Conservation (phyloP, 1,140 invertebrate species). For the Papilio helenus region DNA sequence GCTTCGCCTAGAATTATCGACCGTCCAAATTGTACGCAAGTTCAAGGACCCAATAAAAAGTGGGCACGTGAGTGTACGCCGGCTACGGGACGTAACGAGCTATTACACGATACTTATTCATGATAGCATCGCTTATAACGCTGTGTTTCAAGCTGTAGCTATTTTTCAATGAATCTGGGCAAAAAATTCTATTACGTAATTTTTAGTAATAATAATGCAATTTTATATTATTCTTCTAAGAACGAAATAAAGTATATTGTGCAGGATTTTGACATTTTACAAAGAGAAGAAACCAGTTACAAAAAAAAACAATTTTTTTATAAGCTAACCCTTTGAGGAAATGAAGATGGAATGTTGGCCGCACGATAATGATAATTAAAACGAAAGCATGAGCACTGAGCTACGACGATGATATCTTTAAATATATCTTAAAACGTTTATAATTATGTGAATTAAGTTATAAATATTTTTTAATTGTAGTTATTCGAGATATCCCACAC, state of each 20-base stretch:
- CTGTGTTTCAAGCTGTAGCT: neutral
- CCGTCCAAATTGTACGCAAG: slow-evolving; percentile 72
- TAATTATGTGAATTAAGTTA: slow-evolving; percentile 30
- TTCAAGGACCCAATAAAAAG: slow-evolving; percentile 78
- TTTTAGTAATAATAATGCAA: neutral
- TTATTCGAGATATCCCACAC: slow-evolving; percentile 23
- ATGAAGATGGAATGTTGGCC: neutral
- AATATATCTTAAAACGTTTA: slow-evolving; percentile 8
- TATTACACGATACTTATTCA: slow-evolving; percentile 51
- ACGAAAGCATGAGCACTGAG: slow-evolving; percentile 12
- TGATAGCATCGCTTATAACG: slow-evolving; percentile 40
- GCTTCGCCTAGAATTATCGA: slow-evolving; percentile 68
- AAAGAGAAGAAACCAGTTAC: neutral
- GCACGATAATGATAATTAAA: slow-evolving; percentile 14
- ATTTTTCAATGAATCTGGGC: neutral
- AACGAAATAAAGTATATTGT: neutral
- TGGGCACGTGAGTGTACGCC: slow-evolving; percentile 60
- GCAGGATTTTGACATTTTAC: neutral
- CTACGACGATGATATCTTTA: neutral
- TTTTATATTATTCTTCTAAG: neutral
- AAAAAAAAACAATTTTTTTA: neutral
- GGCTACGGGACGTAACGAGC: slow-evolving; percentile 56
- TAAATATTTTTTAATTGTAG: slow-evolving; percentile 22
- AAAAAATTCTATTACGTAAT: neutral
- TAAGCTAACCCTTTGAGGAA: neutral